Conservation (phyloP, 2,888 invertebrate species). For the Ditula angustiorana region DNA sequence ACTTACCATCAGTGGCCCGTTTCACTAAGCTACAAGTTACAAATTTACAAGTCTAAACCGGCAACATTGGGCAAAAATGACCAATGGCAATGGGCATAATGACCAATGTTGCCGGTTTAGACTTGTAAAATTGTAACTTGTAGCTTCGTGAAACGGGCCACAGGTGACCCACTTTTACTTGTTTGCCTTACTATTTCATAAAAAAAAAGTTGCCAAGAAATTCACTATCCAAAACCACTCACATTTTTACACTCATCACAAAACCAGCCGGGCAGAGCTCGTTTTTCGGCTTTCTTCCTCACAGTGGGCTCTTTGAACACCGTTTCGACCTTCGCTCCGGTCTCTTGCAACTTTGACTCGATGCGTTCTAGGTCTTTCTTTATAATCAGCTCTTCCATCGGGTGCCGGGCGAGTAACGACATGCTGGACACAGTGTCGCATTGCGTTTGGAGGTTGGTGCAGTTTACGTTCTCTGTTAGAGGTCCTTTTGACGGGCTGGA, state of each 20-base stretch:
- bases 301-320: constrained; percentile 67
- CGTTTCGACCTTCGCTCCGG: constrained; percentile 51
- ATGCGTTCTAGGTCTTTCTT: background rate
- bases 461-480: constrained; percentile 66
- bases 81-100: no score
- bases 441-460: constrained; percentile 57
- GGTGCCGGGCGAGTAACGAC: constrained; percentile 55
- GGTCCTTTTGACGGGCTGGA: constrained; percentile 66
- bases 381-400: background rate
- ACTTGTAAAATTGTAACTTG: no score
- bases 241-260: constrained; percentile 76
- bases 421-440: constrained; percentile 57
- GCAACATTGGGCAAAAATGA: no score
- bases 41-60: no score
- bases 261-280: constrained; percentile 73
- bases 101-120: no score
- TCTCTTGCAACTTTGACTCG: constrained; percentile 46
- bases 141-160: no score
- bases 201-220: background rate
- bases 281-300: constrained; percentile 72
- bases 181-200: no score
- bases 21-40: no score
- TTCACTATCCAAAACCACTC: constrained; percentile 37
- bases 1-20: no score
- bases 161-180: no score